phyloP scores from a whole-genome alignment of 2,888 invertebrate genomes.

The Chaitophorus viminalis region DNA sequence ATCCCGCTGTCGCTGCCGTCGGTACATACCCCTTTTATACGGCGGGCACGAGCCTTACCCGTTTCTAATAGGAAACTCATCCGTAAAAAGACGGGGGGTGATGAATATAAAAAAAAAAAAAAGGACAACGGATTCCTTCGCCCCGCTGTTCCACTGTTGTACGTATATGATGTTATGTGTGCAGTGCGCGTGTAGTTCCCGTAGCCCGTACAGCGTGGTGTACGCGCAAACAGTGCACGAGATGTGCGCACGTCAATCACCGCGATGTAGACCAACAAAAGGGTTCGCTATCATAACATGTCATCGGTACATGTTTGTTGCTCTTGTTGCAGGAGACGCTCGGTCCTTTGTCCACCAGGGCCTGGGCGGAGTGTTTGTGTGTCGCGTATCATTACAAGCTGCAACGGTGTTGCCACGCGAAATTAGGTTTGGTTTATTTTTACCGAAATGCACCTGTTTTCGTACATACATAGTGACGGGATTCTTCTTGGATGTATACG shows the following conservation, averaged over 20 bases:
- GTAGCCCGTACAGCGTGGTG: background rate
- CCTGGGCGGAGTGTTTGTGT: constrained; percentile 58
- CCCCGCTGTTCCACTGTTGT: background rate
- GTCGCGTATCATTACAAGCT: constrained; percentile 21
- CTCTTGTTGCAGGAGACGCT: constrained; percentile 39
- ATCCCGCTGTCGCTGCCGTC: background rate
- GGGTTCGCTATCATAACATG: constrained; percentile 62
- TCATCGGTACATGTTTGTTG: constrained; percentile 53
- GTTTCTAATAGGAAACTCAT: constrained; percentile 35
- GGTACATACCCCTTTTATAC: constrained; percentile 24
- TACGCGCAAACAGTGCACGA: background rate
- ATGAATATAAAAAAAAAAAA: constrained; percentile 12
- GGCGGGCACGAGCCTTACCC: constrained; percentile 52
- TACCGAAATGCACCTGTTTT: constrained; percentile 55
- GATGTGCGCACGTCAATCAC: constrained; percentile 42
- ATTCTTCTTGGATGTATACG: constrained; percentile 9
- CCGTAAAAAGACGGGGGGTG: background rate
- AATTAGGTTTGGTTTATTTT: constrained; percentile 61
- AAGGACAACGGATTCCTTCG: background rate
- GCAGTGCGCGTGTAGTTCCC: background rate
- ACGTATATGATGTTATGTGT: background rate
- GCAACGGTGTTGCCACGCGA: constrained; percentile 39
- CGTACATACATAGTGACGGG: background rate
- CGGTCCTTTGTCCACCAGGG: constrained; percentile 29
- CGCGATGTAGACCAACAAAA: constrained; percentile 33